Base-by-base conservation (phyloP, 2,888 invertebrate species). In the Acanthosepion esculentum region DNA sequence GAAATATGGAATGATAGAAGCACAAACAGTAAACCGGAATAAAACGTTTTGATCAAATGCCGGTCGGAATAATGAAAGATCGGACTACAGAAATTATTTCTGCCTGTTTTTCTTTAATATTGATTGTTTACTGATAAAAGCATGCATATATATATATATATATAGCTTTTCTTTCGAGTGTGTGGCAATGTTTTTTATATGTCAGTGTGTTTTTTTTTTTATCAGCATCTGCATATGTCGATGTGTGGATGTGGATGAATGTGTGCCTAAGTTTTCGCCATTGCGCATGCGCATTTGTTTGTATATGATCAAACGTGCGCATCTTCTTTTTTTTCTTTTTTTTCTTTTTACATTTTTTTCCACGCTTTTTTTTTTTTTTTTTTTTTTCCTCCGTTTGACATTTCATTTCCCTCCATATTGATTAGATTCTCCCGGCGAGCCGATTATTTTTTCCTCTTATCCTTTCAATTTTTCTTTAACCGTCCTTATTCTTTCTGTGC, bases 341-440 rank as follows among this genome's bases (percentile, higher is more conserved):
- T 3, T 12, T 78, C 0, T n/a, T 78, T 1, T 8, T 78, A 8
- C 26, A 12, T 64, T 26, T 78, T 78, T 29, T 1, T 3, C 20
- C 15, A n/a, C n/a, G n/a, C 53, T 2, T 15, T 53, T 50, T 53
- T 53, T 8, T 29, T 10, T 29, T 78, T 78, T 78, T 64, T 78
- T 29, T 29, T 78, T 78, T 78, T 78, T 78, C 12, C 78, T n/a
- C 10, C 78, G 78, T 78, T 78, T 78, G 78, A 78, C 78, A 78
- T 78, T 78, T 78, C 78, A 78, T 78, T 78, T 78, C 78, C 78
- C 78, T 78, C 78, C 78, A 78, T 78, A 78, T 78, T 78, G 78
- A 78, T 78, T 78, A 78, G 78, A 78, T 78, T 78, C 78, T n/a
- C 78, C n/a, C 33, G 78, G 78, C 78, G n/a, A 78, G 78, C 78